These are phyloP conservation scores for Lasiurus cinereus DNA, from an alignment of 2,113 vertebrate genomes.

Conservation along the genomic window DNA sequence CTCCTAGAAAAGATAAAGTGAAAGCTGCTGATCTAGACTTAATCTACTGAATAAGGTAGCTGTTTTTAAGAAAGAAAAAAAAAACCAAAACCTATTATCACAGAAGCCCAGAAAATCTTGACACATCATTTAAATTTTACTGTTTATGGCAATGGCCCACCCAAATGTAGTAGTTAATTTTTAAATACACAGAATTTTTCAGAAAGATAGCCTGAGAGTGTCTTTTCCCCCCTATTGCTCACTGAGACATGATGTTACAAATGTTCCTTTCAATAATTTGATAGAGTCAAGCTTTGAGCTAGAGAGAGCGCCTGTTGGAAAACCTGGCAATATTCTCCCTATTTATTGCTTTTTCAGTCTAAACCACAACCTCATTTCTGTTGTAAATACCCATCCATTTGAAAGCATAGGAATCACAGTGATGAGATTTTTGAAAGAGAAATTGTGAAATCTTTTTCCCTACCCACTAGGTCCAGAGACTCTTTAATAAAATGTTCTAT, in stretches of 20 bases:
- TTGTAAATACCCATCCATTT: slow-evolving; percentile 7
- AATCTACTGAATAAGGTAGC: not conserved
- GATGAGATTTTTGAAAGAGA: slow-evolving; percentile 14
- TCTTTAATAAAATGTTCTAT: not conserved
- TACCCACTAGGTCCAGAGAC: not conserved
- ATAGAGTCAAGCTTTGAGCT: slow-evolving; percentile 6
- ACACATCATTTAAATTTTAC: not conserved
- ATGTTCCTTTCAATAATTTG: slow-evolving; percentile 62
- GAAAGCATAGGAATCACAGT: slow-evolving; percentile 43
- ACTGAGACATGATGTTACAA: slow-evolving; percentile 39
- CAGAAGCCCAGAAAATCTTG: not conserved
- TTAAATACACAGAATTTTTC: not conserved
- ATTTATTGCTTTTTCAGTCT: slow-evolving; percentile 32
- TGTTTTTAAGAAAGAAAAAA: not conserved
- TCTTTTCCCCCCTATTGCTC: not conserved
- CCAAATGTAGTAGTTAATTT: slow-evolving; percentile 6
- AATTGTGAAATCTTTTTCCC: slow-evolving; percentile 8
- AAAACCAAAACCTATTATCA: fast-evolving
- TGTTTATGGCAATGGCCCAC: not conserved
- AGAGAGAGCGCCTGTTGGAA: slow-evolving; percentile 50
- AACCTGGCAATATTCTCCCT: slow-evolving; percentile 51
- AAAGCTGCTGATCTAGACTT: not conserved
- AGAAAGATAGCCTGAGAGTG: not conserved
- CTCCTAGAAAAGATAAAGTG: not conserved
- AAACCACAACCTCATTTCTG: slow-evolving; percentile 40